Base-by-base conservation (phyloP, 2,797 vertebrate species). In the Hydrocynus forskahlii region DNA sequence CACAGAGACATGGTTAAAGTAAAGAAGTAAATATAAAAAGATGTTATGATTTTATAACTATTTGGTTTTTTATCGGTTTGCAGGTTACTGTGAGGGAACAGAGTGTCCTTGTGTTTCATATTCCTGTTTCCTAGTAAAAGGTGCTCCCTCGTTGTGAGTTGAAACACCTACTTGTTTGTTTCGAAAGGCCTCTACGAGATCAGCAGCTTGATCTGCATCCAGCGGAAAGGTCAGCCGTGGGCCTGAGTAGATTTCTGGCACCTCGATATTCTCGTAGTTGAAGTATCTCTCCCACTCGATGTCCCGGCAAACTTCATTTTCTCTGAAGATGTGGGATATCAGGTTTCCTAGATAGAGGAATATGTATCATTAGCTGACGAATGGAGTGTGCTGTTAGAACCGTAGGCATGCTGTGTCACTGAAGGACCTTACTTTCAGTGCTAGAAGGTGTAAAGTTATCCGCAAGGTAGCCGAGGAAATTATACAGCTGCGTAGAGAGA, bases 401-500 rank as follows among this genome's bases (percentile, higher is more conserved):
- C 5, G 7, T 19, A 7, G 2, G 35, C 0, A 38, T 7, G 8
- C 0, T 45, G 50, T 66, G 57, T 57, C 7, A 7, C 14, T 64
- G 16, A 63, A 25, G 7, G 35, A 12, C 86, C 96, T 96, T 94
- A 98, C 97, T 91, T 89, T 99, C 96, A n/a, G 86, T 94, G 93
- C 93, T 95, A 35, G 93, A 89, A 17, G 96, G 95, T 0, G 95
- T 96, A 89, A 98, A 96, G 83, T 97, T 96, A 82, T 96, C 96
- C 93, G 97, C 92, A 23, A 99, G 96, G 89, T 97, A 98, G 84
- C 94, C 96, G 62, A 99, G 97, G 92, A 99, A 99, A 77, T 96
- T 95, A 74, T 97, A 97, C 83, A 99, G 96, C 97, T 99, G 92
- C 72, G 67, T 7, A 45, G 17, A 59, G 25, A 76, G 75, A 17